Percentiles rank a stretch among this genome's conserved stretches.
Evolutionary conservation across 2,888 invertebrate genomes (phyloP).

Genomic region (Blastobasis adustella): DNA sequence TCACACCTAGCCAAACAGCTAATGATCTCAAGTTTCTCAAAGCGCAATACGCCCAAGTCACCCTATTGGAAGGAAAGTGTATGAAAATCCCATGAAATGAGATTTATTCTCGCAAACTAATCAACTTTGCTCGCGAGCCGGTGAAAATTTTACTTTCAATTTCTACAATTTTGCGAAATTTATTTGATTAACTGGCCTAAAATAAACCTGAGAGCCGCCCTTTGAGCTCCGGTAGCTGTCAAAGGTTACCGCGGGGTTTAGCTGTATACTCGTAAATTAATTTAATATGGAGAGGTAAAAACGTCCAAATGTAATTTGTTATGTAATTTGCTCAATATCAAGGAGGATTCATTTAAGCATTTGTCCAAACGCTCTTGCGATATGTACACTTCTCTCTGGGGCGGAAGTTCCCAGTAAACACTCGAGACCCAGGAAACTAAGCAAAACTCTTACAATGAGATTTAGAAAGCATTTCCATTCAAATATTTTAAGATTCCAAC

Average conservation of each 20-base stretch:
- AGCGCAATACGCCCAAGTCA: too few species aligned
- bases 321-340: too few species aligned
- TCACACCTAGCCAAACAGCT: too few species aligned
- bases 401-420: not conserved
- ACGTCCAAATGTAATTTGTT: slow-evolving; percentile 12
- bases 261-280: slow-evolving; percentile 19
- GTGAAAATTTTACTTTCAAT: slow-evolving; percentile 7
- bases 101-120: not conserved
- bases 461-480: not conserved
- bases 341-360: too few species aligned
- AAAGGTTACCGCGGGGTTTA: slow-evolving; percentile 27
- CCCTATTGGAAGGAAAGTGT: too few species aligned
- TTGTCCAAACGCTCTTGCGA: not conserved
- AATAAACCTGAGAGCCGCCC: slow-evolving; percentile 26
- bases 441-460: slow-evolving; percentile 1
- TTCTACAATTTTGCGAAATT: slow-evolving; percentile 18
- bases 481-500: slow-evolving; percentile 1
- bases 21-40: too few species aligned
- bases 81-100: too few species aligned
- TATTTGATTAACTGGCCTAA: slow-evolving; percentile 27
- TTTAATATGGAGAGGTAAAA: slow-evolving; percentile 23
- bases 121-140: not conserved
- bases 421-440: not conserved
- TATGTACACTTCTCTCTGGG: slow-evolving; percentile 1
- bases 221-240: slow-evolving; percentile 28